phyloP scores from a whole-genome alignment of 2,113 vertebrate genomes.

The Trogon melanurus region DNA sequence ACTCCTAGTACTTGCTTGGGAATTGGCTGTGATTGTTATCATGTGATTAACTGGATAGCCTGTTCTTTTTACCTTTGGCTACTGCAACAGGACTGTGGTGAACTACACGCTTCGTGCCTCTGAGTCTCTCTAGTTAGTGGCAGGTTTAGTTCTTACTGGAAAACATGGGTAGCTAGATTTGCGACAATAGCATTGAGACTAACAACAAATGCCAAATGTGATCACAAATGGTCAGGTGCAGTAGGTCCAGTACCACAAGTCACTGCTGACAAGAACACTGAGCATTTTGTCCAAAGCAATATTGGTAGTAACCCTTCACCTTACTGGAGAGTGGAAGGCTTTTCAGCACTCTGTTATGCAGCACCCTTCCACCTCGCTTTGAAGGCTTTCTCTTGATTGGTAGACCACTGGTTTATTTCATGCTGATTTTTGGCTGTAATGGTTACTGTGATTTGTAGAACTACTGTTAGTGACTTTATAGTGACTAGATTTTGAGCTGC shows the following conservation, averaged over 20 bases:
- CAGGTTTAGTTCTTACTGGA: not conserved
- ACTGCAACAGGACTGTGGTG: not conserved
- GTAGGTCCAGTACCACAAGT: not conserved
- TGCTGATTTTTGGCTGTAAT: not conserved
- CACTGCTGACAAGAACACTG: not conserved
- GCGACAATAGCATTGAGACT: not conserved
- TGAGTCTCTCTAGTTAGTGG: not conserved
- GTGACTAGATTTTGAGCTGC: not conserved
- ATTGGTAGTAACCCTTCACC: not conserved
- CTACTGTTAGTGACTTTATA: not conserved
- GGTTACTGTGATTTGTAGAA: not conserved
- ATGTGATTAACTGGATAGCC: not conserved
- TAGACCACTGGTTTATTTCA: not conserved
- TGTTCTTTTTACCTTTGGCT: not conserved
- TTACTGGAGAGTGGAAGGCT: not conserved
- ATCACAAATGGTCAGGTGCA: not conserved
- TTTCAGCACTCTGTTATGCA: not conserved
- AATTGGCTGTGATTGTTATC: not conserved
- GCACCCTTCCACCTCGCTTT: not conserved
- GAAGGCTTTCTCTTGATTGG: not conserved
- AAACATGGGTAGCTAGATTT: not conserved
- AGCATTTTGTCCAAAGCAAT: not conserved
- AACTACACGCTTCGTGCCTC: not conserved
- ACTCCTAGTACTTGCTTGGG: not conserved
- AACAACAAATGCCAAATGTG: not conserved